Evolutionary conservation across 2,888 invertebrate genomes (phyloP), one percentile per base, ranked within the genome.

Genomic region (Gandaritis pyraliata): DNA sequence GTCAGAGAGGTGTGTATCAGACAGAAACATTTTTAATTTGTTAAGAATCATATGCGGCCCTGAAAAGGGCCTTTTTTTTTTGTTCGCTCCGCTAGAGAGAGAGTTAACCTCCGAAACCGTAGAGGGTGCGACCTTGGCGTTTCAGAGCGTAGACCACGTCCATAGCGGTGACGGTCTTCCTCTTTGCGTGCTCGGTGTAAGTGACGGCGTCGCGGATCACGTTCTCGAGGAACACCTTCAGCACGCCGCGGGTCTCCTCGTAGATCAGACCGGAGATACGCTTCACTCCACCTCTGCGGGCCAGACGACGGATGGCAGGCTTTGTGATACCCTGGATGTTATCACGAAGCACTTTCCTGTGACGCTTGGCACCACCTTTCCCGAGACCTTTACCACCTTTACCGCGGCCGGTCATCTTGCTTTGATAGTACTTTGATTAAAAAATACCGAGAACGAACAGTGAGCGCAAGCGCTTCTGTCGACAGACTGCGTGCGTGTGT

Each of bases 121-220:
- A 39, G 6, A 39, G 39, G 39, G 39, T 39, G 39, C 39, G 39
- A 13, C 96, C 96, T 87, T 97, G 96, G 51, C 96, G 92, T 81
- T 97, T 96, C 76, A 97, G 84, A n/a, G 96, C 96, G 78, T 97
- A 97, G 51, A 97, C 96, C 12, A 97, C 96, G 73, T 97, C 97
- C 96, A 97, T 96, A 15, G 96, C 96, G 0, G 96, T 97, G 46
- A 97, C 96, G 1, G 97, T 97, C 90, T 97, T 97, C 72, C 97
- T 93, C 86, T 97, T 97, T 38, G 97, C 97, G 80, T 97, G 96
- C 79, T 97, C 96, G 0, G 96, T 97, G 85, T 96, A 96, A 5
- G 96, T 96, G 57, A 96, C 96, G 12, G 96, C 96, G 80, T 96
- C 96, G 45, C 96, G 93, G 73, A 97, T 96, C 0, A 97, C 96